Percentiles rank a stretch among this genome's conserved stretches.
Evolutionary conservation across 2,113 vertebrate genomes (phyloP).

Genomic region (Passer domesticus): DNA sequence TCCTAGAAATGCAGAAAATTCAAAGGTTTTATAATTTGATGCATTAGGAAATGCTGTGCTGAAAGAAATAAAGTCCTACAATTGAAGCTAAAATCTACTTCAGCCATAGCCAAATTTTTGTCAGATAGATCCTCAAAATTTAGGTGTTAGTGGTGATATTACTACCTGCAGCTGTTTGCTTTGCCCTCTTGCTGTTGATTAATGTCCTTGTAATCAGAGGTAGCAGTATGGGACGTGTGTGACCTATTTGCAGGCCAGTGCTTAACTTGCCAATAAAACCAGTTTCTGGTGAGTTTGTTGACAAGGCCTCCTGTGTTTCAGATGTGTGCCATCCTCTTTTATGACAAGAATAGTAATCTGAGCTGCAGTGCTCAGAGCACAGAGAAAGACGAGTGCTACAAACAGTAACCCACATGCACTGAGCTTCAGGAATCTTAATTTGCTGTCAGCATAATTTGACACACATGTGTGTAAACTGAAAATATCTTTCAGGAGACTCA

Average conservation of each 20-base stretch:
- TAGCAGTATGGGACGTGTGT: background rate
- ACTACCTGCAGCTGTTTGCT: background rate
- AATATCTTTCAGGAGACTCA: background rate
- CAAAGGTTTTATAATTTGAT: background rate
- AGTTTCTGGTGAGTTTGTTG: background rate
- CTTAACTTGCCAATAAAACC: background rate
- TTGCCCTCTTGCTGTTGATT: background rate
- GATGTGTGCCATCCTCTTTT: background rate
- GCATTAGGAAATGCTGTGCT: background rate
- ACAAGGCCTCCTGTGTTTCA: background rate
- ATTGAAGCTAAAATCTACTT: background rate
- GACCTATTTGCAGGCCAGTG: background rate
- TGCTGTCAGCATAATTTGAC: background rate
- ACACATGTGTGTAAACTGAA: background rate
- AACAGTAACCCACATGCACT: background rate
- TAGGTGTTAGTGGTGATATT: background rate
- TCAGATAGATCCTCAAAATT: background rate
- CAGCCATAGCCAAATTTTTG: background rate
- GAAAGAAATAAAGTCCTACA: background rate
- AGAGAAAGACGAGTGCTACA: background rate
- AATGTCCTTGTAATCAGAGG: background rate
- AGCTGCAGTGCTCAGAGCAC: background rate
- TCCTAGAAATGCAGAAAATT: background rate
- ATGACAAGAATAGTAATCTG: background rate
- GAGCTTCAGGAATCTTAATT: background rate